Evolutionary conservation across 2,797 vertebrate genomes (phyloP).

Genomic region (Sebastes aleutianus): DNA sequence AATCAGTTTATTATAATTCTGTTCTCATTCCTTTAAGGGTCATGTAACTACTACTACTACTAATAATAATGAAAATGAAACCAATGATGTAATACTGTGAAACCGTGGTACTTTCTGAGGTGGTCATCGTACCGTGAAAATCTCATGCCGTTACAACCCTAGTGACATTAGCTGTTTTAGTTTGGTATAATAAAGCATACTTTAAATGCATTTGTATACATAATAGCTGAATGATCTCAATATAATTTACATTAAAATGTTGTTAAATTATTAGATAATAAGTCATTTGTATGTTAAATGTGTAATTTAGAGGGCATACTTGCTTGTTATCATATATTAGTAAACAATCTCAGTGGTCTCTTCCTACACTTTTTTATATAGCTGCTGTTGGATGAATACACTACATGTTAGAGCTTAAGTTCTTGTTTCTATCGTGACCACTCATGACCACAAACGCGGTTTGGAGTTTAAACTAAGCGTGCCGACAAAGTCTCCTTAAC

Average conservation of each 20-base stretch:
- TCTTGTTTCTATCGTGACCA: neutral
- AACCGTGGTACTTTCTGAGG: no score
- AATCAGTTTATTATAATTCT: no score
- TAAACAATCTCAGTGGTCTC: neutral
- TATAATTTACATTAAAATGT: neutral
- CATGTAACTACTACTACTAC: no score
- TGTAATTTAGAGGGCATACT: neutral
- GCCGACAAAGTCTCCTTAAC: neutral
- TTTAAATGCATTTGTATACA: neutral
- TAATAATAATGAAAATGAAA: no score
- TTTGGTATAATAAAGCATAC: neutral
- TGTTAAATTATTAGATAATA: neutral
- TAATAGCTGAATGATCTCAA: neutral
- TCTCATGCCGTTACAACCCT: no score
- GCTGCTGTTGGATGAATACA: no score
- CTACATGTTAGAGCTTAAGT: no score
- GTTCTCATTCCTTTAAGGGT: no score
- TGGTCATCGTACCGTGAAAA: no score
- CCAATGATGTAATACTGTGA: no score
- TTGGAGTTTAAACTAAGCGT: neutral
- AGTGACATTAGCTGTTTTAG: neutral
- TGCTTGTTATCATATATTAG: neutral
- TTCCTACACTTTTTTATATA: neutral
- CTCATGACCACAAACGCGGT: neutral
- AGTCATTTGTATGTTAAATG: neutral